These are phyloP conservation scores for Gallinago media DNA, from an alignment of 2,113 vertebrate species.

Conservation along the genomic window DNA sequence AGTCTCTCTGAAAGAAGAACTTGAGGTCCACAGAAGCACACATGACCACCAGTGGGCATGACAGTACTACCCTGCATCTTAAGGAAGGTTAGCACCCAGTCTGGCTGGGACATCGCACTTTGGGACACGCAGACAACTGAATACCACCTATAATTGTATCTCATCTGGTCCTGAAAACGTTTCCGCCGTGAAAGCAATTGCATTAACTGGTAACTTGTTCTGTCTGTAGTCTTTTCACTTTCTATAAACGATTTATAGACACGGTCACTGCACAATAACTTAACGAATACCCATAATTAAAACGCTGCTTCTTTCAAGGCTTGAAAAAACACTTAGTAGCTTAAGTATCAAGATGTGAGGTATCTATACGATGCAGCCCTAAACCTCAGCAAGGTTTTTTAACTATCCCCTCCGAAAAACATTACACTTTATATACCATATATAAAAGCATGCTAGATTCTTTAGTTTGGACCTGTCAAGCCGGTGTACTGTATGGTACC, in stretches of 20 bases:
- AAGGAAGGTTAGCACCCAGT: rapidly evolving
- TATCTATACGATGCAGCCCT: not conserved
- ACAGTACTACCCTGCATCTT: not conserved
- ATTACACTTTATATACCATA: not conserved
- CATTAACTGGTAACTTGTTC: not conserved
- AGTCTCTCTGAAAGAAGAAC: not conserved
- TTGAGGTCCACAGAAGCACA: not conserved
- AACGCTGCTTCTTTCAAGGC: not conserved
- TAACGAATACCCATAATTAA: not conserved
- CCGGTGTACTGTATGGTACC: too few species aligned
- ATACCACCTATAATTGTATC: rapidly evolving
- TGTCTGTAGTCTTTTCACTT: not conserved
- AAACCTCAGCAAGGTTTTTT: not conserved
- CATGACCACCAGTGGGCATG: rapidly evolving
- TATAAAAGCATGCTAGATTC: not conserved
- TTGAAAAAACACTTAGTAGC: not conserved
- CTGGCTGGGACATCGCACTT: not conserved
- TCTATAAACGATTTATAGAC: not conserved
- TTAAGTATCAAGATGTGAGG: not conserved
- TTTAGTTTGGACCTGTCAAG: not conserved
- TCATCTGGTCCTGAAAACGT: not conserved
- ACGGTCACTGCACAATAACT: not conserved
- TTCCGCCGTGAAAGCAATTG: not conserved
- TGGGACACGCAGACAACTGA: not conserved
- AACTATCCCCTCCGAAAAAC: not conserved